A percentile compares a stretch with the other conserved stretches of the same genome.
Evolutionary conservation across 2,888 invertebrate species (phyloP).

Genomic region (Parnassius orleans): DNA sequence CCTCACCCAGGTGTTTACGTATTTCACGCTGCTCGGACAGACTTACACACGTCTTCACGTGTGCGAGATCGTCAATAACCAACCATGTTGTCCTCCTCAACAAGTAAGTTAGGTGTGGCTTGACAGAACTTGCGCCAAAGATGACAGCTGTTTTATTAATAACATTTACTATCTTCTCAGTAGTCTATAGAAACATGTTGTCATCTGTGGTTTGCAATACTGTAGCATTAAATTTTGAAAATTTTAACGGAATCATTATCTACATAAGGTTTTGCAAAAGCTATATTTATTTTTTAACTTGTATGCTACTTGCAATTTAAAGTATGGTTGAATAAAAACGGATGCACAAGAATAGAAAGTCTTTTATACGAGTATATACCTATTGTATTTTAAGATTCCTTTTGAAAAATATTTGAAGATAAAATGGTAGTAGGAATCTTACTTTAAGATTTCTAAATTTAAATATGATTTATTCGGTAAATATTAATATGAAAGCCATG

Average conservation of each 20-base stretch:
- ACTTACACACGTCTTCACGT: constrained; percentile 95
- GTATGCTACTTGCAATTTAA: constrained; percentile 8
- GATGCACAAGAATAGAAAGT: too few species aligned
- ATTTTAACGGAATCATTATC: constrained; percentile 1
- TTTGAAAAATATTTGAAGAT: too few species aligned
- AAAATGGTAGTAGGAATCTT: too few species aligned
- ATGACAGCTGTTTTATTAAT: too few species aligned
- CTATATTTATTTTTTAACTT: neutral
- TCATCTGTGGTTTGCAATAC: constrained; percentile 8
- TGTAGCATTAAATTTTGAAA: neutral
- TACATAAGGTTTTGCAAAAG: constrained; percentile 8
- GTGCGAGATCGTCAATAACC: constrained; percentile 91
- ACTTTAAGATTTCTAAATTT: too few species aligned
- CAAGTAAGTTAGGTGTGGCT: constrained; percentile 60
- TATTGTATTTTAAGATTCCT: too few species aligned
- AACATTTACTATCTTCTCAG: too few species aligned
- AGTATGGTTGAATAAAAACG: constrained; percentile 8
- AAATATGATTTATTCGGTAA: too few species aligned
- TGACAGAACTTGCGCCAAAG: too few species aligned
- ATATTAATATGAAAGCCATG: neutral
- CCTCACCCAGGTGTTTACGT: constrained; percentile 60
- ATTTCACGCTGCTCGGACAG: constrained; percentile 83
- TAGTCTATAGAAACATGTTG: neutral
- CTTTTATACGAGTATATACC: too few species aligned
- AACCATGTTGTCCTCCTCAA: constrained; percentile 89